Evolutionary conservation across 1,140 invertebrate species (phyloP).

Genomic region (Oryctes rhinoceros): DNA sequence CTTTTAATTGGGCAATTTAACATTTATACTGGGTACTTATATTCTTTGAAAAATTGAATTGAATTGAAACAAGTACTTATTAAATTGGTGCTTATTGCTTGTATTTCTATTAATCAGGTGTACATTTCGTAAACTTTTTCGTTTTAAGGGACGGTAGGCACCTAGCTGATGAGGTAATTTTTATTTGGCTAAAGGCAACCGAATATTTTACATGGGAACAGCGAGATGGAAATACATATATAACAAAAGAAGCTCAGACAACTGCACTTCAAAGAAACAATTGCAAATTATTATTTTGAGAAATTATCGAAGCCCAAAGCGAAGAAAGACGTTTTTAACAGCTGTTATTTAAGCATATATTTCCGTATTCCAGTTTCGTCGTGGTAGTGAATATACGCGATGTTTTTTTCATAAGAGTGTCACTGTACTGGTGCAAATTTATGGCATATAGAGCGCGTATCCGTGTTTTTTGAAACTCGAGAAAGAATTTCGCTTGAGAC

Average conservation of each 20-base stretch:
- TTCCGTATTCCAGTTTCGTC: neutral
- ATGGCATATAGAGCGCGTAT: neutral
- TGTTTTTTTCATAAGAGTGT: neutral
- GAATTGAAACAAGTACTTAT: no score
- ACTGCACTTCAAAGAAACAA: neutral
- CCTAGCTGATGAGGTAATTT: no score
- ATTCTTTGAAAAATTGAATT: no score
- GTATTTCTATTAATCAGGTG: no score
- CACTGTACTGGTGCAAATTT: conserved; percentile 13
- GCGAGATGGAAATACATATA: neutral
- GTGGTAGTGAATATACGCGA: no score
- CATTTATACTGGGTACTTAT: no score
- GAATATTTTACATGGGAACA: neutral
- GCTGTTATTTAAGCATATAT: neutral
- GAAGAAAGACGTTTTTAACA: neutral
- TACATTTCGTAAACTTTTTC: no score
- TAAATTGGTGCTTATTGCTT: no score
- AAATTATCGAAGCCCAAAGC: neutral
- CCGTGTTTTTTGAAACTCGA: neutral
- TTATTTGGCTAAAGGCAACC: no score
- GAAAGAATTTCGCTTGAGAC: neutral
- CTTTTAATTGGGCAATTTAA: no score
- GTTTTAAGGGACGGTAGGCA: no score
- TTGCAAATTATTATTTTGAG: conserved; percentile 1
- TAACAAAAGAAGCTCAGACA: neutral